Evolutionary conservation across 1,140 invertebrate genomes (phyloP).

Genomic region (Eciton burchellii): DNA sequence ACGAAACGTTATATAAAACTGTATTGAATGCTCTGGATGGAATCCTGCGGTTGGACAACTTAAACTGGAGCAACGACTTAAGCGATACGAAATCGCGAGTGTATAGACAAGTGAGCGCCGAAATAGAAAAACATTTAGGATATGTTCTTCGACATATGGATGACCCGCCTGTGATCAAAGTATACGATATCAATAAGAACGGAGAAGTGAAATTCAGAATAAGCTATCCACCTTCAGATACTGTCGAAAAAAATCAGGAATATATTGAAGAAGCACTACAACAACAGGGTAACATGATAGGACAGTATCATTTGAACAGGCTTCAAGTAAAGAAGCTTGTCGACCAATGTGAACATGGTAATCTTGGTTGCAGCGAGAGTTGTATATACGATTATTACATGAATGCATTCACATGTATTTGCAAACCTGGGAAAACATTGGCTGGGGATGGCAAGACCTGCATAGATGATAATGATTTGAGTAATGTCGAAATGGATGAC

Average conservation of each 20-base stretch:
- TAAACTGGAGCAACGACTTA: constrained; percentile 87
- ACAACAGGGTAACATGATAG: constrained; percentile 76
- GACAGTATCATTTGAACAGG: constrained; percentile 78
- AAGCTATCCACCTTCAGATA: constrained; percentile 76
- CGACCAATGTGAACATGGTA: constrained; percentile 91
- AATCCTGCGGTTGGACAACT: constrained; percentile 88
- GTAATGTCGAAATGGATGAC: constrained; percentile 76
- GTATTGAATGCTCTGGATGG: constrained; percentile 90
- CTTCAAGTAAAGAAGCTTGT: constrained; percentile 83
- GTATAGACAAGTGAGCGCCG: constrained; percentile 87
- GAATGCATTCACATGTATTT: constrained; percentile 89
- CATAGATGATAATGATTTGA: constrained; percentile 73
- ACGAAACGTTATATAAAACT: constrained; percentile 84
- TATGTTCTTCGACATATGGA: constrained; percentile 76
- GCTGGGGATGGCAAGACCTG: constrained; percentile 85
- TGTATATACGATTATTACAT: constrained; percentile 90
- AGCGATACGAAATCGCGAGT: constrained; percentile 87
- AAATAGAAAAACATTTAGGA: constrained; percentile 87
- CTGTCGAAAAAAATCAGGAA: constrained; percentile 75
- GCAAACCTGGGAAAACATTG: constrained; percentile 87
- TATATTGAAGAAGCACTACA: constrained; percentile 78
- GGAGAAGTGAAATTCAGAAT: constrained; percentile 82
- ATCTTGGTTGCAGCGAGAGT: constrained; percentile 91
- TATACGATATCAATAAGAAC: constrained; percentile 87
- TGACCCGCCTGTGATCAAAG: constrained; percentile 86